Evolutionary conservation across 2,888 invertebrate genomes (phyloP), one percentile per base, ranked within the genome.

Genomic region (Marasmarcha lunaedactyla): DNA sequence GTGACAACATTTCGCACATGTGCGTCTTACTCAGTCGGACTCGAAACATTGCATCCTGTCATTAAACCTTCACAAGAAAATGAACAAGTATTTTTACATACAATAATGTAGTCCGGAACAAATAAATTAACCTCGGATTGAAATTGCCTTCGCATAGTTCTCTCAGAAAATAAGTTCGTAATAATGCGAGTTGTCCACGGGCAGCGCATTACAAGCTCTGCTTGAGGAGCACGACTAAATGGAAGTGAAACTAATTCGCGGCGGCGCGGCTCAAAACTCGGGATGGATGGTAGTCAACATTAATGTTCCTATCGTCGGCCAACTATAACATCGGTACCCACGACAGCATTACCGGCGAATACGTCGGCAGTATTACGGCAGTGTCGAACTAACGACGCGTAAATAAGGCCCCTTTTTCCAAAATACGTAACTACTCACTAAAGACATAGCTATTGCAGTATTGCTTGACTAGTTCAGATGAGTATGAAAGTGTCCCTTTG

Each of bases 281-380:
- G 78, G 79, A 79, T 78, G 70, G 73, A 79, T 79, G 71, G 69
- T 78, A 71, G 77, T 76, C 77, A 78, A 77, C 77, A 78, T 73
- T 77, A 77, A 70, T 72, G 76, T 76, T 10, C 10, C 4, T 20
- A 20, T 20, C 20, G 20, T 7, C 20, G 20, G 3, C 7, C 20
- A 20, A 20, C 7, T 20, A 20, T 20, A 20, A 20, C 20, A 5
- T 20, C 20, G 7, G 7, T 20, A 20, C 20, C 7, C 4, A 5
- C 20, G 20, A 20, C 20, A 20, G 7, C 20, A 20, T 20, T 20
- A 40, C 30, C 15, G 27, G 3, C 20, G 20, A 20, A 5, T 7
- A 20, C 7, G 7, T n/a, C n/a, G n/a, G 7, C 7, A 3, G 7
- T 20, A 7, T 20, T 20, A 20, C 20, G 3, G 20, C 20, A 20